A percentile compares a stretch with the other conserved stretches of the same genome.
Evolutionary conservation across 2,888 invertebrate species (phyloP).

Genomic region (Limnephilus marmoratus): DNA sequence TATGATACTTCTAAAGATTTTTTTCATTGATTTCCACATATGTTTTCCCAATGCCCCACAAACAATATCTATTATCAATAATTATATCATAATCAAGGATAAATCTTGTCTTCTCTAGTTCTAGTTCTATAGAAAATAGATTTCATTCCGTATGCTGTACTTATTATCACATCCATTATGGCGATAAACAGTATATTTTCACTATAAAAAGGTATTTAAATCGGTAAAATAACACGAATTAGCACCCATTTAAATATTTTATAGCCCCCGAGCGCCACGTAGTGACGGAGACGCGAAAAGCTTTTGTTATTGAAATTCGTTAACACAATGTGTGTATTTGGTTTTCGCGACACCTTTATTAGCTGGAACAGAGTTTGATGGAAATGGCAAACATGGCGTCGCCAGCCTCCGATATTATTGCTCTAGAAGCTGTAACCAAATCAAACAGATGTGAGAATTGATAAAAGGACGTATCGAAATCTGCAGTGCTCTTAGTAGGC

Average conservation of each 20-base stretch:
- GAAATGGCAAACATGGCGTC: constrained; percentile 52
- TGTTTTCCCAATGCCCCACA: background rate
- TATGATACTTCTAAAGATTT: background rate
- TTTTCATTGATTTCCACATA: background rate
- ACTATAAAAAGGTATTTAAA: background rate
- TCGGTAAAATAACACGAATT: background rate
- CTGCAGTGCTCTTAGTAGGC: constrained; percentile 56
- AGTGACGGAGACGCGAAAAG: constrained; percentile 3
- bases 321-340: constrained; percentile 51
- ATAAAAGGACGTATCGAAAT: constrained; percentile 59
- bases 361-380: constrained; percentile 48
- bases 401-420: constrained; percentile 23
- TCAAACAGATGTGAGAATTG: constrained; percentile 54
- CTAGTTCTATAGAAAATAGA: background rate
- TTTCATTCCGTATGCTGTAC: background rate
- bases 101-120: background rate
- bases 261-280: constrained; percentile 6
- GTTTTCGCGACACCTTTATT: constrained; percentile 45
- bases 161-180: background rate
- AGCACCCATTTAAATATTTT: background rate
- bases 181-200: background rate
- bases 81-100: background rate
- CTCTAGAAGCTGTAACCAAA: constrained; percentile 44
- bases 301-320: constrained; percentile 19
- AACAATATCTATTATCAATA: background rate